These are phyloP conservation scores for Anorthoa munda DNA, from an alignment of 2,888 invertebrate genomes.

Conservation along the genomic window DNA sequence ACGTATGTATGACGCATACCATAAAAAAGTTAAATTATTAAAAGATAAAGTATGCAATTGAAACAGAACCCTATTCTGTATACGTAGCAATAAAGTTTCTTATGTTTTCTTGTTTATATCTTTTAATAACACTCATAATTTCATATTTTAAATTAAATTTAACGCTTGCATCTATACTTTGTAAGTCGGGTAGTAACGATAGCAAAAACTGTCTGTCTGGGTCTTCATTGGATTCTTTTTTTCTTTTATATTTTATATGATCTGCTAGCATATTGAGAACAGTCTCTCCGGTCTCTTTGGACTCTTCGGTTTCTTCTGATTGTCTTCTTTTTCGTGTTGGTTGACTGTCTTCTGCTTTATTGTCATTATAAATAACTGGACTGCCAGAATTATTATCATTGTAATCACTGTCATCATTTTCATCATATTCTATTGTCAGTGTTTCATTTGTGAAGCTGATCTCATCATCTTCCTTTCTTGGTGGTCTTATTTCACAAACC, in stretches of 20 bases:
- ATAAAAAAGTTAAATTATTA: too few relatives aligned
- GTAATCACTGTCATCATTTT: conserved; percentile 22
- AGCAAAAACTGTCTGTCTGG: conserved; percentile 31
- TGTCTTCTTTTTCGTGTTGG: conserved; percentile 8
- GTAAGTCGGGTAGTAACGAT: conserved; percentile 27
- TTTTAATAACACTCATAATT: conserved; percentile 35
- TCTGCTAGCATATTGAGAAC: conserved; percentile 28
- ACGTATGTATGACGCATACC: too few relatives aligned
- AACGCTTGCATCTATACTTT: conserved; percentile 18
- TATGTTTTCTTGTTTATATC: conserved; percentile 6
- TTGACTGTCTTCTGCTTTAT: background rate
- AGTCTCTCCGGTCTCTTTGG: too few relatives aligned
- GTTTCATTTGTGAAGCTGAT: background rate
- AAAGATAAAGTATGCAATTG: too few relatives aligned
- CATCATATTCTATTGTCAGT: background rate
- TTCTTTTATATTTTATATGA: conserved; percentile 27
- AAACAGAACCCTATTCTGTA: background rate
- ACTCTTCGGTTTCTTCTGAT: conserved; percentile 10
- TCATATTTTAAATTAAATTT: conserved; percentile 46
- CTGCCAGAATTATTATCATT: conserved; percentile 3
- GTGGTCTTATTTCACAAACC: background rate
- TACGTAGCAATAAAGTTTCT: background rate
- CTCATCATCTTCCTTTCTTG: conserved; percentile 16
- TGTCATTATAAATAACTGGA: conserved; percentile 5
- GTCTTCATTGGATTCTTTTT: background rate